Evolutionary conservation across 2,113 vertebrate genomes (phyloP), one percentile per base, ranked within the genome.

Genomic region (Platysteira castanea): DNA sequence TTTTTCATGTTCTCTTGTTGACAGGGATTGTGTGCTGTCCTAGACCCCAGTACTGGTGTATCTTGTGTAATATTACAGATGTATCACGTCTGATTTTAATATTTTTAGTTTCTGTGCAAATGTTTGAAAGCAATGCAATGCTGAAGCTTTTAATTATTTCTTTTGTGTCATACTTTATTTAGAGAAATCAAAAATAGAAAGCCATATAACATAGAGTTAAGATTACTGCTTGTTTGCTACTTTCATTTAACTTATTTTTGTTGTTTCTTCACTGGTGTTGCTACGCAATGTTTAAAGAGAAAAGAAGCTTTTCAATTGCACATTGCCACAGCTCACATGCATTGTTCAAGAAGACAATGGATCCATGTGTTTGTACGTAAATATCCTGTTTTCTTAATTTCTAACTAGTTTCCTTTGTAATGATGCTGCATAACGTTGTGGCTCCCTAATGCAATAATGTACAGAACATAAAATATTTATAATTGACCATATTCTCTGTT

Each of bases 361-460:
- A 94, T 97, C 90, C 68, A 67, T 96, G 89, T 98, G 94, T 97
- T 98, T 97, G 96, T 97, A 97, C 57, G 54, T 96, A 95, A 97
- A 97, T 93, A 97, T 94, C 95, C 52, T 84, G 95, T 92, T 97
- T 98, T 95, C 93, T 97, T 96, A 79, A 95, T 97, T 97, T 98
- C 94, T 96, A 97, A 92, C 87, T 97, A 94, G 96, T 97, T 98
- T 98, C 93, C 95, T 98, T 98, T 98, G 96, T 97, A 98, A 98
- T 18, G 41, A 98, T 98, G 98, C 98, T 98, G 97, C 98, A 98
- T 97, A 97, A 95, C 42, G 68, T 94, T 98, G 98, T 98, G 98
- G 98, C 97, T 98, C 97, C 96, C 96, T 97, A 97, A 98, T 98
- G 99, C 99, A 99, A 99, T 99, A 99, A 99, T 99, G 99, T 99